Conservation (phyloP, 1,140 invertebrate genomes). For the Planococcus citri region DNA sequence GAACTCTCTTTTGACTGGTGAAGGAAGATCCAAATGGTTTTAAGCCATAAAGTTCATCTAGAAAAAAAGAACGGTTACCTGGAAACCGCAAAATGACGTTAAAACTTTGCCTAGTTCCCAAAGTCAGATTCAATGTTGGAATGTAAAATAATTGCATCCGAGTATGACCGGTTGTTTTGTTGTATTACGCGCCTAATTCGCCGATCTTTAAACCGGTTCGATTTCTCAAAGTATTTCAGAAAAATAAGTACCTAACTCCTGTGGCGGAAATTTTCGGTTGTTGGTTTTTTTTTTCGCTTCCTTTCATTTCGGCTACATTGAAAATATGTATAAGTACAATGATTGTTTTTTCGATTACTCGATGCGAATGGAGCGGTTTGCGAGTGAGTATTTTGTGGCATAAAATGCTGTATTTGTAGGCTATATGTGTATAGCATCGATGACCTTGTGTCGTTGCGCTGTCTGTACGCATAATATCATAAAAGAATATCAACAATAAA, state of each 20-base stretch:
- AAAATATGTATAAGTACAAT: not conserved
- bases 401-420: no score
- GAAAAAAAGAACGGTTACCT: not conserved
- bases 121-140: not conserved
- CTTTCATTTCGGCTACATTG: no score
- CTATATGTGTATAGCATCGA: no score
- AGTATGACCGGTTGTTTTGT: conserved; percentile 1
- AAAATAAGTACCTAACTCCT: no score
- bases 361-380: not conserved
- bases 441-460: conserved; percentile 1
- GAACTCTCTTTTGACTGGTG: no score
- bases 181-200: not conserved
- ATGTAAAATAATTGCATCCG: not conserved
- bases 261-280: not conserved
- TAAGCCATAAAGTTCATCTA: no score
- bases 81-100: not conserved
- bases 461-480: not conserved
- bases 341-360: not conserved
- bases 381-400: no score
- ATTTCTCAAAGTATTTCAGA: not conserved
- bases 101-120: not conserved
- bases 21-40: no score
- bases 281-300: not conserved
- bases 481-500: conserved; percentile 4
- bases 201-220: not conserved